Conservation (phyloP, 2,888 invertebrate species). For the Agonopterix arenella region DNA sequence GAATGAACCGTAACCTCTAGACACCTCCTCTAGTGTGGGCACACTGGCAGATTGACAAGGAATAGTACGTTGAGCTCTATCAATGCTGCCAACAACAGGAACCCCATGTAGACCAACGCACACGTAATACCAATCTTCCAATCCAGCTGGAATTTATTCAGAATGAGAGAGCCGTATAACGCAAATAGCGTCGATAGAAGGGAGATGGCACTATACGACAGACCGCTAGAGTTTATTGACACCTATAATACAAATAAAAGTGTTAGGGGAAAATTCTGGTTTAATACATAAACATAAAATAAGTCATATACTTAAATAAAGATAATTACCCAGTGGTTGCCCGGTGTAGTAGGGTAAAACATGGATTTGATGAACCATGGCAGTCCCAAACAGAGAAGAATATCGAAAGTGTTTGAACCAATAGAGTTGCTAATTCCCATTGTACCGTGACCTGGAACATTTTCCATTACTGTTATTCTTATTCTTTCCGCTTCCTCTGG, state of each 20-base stretch:
- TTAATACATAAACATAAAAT: too few relatives aligned
- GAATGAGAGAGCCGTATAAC: slow-evolving; percentile 79
- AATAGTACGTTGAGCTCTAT: slow-evolving; percentile 88
- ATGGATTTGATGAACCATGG: slow-evolving; percentile 86
- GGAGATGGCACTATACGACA: slow-evolving; percentile 85
- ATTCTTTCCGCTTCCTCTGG: too few relatives aligned
- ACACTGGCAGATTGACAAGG: slow-evolving; percentile 83
- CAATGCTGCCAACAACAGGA: slow-evolving; percentile 81
- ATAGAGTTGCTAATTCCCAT: slow-evolving; percentile 90
- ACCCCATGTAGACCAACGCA: slow-evolving; percentile 80
- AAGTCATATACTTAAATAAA: too few relatives aligned
- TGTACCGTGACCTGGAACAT: slow-evolving; percentile 79
- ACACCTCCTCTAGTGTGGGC: slow-evolving; percentile 61
- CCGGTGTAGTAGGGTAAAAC: slow-evolving; percentile 76
- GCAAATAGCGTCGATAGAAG: slow-evolving; percentile 84
- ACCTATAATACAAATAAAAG: slow-evolving; percentile 51
- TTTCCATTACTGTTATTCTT: too few relatives aligned
- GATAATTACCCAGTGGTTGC: slow-evolving; percentile 72
- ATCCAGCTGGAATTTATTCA: slow-evolving; percentile 83
- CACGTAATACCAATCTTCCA: slow-evolving; percentile 83
- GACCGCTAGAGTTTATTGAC: slow-evolving; percentile 84
- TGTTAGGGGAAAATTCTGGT: background rate
- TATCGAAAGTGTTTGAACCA: slow-evolving; percentile 89
- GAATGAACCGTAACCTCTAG: background rate
- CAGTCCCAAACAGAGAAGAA: slow-evolving; percentile 84